These are phyloP conservation scores for Halcyon badia DNA, from an alignment of 2,797 vertebrate genomes.

Conservation along the genomic window DNA sequence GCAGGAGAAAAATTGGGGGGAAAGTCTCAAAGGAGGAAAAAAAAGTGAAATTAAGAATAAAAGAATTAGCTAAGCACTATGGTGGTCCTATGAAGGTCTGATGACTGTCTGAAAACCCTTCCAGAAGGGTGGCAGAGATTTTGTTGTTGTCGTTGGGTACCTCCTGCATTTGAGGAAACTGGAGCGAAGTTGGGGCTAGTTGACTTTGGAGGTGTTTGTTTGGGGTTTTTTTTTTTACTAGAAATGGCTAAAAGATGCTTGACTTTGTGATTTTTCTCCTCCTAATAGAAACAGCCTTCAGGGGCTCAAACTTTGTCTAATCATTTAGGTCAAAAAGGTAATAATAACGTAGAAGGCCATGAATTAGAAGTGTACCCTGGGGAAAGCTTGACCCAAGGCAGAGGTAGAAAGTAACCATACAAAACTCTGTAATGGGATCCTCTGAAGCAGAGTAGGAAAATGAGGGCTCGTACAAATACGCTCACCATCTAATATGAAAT, in stretches of 20 bases:
- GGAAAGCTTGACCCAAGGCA: slow-evolving; percentile 68
- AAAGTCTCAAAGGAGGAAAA: neutral
- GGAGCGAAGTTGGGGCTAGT: neutral
- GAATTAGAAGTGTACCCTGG: slow-evolving; percentile 60
- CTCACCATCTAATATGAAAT: slow-evolving; percentile 68
- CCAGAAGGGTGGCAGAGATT: neutral
- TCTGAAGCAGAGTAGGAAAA: slow-evolving; percentile 65
- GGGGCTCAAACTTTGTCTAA: slow-evolving; percentile 64
- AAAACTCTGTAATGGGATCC: slow-evolving; percentile 67
- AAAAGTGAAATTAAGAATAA: neutral
- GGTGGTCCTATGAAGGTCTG: neutral
- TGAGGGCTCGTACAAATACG: slow-evolving; percentile 54
- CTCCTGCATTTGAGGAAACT: neutral
- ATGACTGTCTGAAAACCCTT: neutral
- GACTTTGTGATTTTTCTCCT: slow-evolving; percentile 57
- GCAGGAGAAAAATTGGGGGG: neutral
- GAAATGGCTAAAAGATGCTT: slow-evolving; percentile 46
- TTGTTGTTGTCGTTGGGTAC: neutral
- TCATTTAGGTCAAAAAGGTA: slow-evolving; percentile 69
- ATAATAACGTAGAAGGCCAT: slow-evolving; percentile 65
- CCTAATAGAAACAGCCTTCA: slow-evolving; percentile 55
- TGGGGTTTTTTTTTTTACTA: neutral
- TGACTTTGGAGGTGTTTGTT: slow-evolving; percentile 18
- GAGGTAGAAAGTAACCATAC: slow-evolving; percentile 64
- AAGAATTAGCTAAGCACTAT: neutral